These are phyloP conservation scores for Mylabris phalerata DNA, from an alignment of 1,140 invertebrate species.

Conservation along the genomic window DNA sequence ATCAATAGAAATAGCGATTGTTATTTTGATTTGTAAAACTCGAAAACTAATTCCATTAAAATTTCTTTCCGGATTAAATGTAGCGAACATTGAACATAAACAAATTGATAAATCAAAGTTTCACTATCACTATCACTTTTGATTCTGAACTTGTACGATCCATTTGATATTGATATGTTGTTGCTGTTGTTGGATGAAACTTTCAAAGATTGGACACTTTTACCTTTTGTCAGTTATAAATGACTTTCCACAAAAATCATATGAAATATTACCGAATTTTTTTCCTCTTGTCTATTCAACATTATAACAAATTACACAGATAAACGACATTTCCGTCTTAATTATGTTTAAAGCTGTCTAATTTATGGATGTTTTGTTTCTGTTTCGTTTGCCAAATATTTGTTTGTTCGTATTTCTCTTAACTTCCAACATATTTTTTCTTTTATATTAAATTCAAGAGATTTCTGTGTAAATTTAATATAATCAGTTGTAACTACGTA, in stretches of 20 bases:
- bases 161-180: conserved; percentile 19
- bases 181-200: conserved; percentile 9
- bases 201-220: conserved; percentile 14
- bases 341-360: too few relatives aligned
- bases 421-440: too few relatives aligned
- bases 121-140: conserved; percentile 30
- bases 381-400: too few relatives aligned
- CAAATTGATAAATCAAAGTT: conserved; percentile 29
- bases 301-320: too few relatives aligned
- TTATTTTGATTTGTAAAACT: conserved; percentile 3
- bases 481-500: too few relatives aligned
- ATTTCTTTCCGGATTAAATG: conserved; percentile 21
- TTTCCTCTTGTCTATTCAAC: too few relatives aligned
- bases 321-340: too few relatives aligned
- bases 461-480: too few relatives aligned
- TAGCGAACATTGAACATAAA: conserved; percentile 24
- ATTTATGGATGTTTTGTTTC: too few relatives aligned
- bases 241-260: conserved; percentile 4
- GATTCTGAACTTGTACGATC: conserved; percentile 22
- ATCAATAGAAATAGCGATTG: conserved; percentile 2
- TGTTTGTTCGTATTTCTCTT: too few relatives aligned
- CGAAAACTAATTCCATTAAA: conserved; percentile 13
- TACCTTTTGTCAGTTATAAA: conserved; percentile 26
- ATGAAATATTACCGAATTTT: too few relatives aligned
- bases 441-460: too few relatives aligned